Conservation (phyloP, 1,140 invertebrate species). For the Heliconius nattereri region DNA sequence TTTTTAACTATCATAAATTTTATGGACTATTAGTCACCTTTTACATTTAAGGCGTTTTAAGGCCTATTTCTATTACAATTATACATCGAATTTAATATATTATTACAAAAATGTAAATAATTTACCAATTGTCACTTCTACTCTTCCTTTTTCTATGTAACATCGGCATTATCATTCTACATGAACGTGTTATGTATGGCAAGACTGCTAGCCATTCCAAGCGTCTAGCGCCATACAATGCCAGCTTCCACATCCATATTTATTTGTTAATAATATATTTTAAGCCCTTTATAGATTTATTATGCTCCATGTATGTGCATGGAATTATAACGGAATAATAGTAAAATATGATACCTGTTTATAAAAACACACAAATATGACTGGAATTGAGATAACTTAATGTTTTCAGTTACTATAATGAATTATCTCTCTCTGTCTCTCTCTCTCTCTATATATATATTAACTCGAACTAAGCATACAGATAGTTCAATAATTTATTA, state of each 20-base stretch:
- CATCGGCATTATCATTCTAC: constrained; percentile 36
- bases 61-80: too few species aligned
- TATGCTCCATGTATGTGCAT: not conserved
- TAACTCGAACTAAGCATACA: too few species aligned
- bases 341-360: not conserved
- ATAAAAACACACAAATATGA: not conserved
- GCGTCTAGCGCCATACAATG: constrained; percentile 35
- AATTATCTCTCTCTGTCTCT: too few species aligned
- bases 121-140: not conserved
- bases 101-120: not conserved
- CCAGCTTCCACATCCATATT: constrained; percentile 38
- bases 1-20: too few species aligned
- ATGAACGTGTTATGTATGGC: constrained; percentile 37
- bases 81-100: too few species aligned
- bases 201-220: constrained; percentile 38
- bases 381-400: too few species aligned
- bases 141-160: not conserved
- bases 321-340: not conserved
- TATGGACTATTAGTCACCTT: too few species aligned
- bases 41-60: too few species aligned
- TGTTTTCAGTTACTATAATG: too few species aligned
- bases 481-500: too few species aligned
- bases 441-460: too few species aligned
- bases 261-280: constrained; percentile 29
- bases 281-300: constrained; percentile 6